Evolutionary conservation across 1,140 invertebrate genomes (phyloP).

Genomic region (Ostrea denselamellosa): DNA sequence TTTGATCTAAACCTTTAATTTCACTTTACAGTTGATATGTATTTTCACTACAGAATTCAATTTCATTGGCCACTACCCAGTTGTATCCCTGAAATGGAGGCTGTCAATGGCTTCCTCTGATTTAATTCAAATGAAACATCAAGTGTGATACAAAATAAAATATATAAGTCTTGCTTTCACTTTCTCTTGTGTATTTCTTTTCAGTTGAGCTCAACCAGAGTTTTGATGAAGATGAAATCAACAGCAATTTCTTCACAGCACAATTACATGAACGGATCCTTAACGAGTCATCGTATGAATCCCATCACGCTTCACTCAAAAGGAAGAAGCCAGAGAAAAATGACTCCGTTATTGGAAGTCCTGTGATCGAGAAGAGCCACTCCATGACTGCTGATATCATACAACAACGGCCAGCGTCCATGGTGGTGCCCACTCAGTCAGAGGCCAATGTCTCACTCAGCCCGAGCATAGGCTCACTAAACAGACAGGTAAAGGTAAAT

Average conservation of each 20-base stretch:
- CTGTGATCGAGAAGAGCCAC: constrained; percentile 73
- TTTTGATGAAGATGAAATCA: constrained; percentile 74
- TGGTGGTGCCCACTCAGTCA: constrained; percentile 77
- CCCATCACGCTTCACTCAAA: constrained; percentile 82
- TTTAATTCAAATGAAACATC: neutral
- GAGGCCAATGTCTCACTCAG: constrained; percentile 75
- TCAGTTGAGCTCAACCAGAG: constrained; percentile 65
- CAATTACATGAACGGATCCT: constrained; percentile 49
- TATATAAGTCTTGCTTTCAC: neutral
- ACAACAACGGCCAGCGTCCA: constrained; percentile 77
- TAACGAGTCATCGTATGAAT: constrained; percentile 74
- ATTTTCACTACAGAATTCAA: too few relatives aligned
- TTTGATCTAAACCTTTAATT: too few relatives aligned
- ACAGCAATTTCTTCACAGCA: constrained; percentile 38
- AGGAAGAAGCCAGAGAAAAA: constrained; percentile 78
- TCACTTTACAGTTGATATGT: too few relatives aligned
- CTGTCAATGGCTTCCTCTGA: neutral
- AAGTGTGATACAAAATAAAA: neutral
- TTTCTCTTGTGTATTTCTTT: neutral
- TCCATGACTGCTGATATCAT: constrained; percentile 74
- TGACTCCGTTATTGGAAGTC: constrained; percentile 56
- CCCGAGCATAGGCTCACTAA: constrained; percentile 74
- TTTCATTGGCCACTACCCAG: too few relatives aligned
- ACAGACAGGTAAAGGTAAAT: constrained; percentile 64
- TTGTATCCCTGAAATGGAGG: too few relatives aligned